Base-by-base conservation (phyloP, 2,888 invertebrate species). In the Andricus curvator region DNA sequence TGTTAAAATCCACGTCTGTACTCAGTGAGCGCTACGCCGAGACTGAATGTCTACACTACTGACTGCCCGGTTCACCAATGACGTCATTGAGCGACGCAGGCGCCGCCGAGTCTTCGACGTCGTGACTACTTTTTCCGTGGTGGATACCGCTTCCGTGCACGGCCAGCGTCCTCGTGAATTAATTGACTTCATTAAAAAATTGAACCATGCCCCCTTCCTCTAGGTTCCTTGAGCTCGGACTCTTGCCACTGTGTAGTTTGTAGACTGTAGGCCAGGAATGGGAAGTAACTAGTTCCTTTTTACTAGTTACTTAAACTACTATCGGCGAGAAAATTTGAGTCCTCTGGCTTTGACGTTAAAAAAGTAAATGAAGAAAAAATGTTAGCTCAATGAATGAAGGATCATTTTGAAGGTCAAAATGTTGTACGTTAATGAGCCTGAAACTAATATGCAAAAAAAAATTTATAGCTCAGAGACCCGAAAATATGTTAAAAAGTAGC, bases 21-120 rank as follows among this genome's bases (percentile, higher is more conserved):
- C 83, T 78, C 62, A 81, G 79, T 80, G 85, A 90, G 86, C 88
- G 90, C 86, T 88, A 86, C 89, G 89, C 88, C 91, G 91, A 92
- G 92, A 92, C 92, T 92, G 90, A 90, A 80, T 92, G 92, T 92
- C 92, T 92, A 87, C 88, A 85, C 86, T 82, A 83, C 85, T 83
- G 84, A 85, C 86, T 86, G 86, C 88, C 88, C 86, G 88, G 90
- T 90, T 90, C 90, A 78, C 90, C 90, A 89, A 86, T 91, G 91
- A 91, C 91, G 91, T 91, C 91, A 91, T 84, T 65, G 74, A 78
- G 86, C 86, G 81, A 90, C 90, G 90, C 90, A 89, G 89, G 90
- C 90, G 90, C 90, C 89, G 85, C 85, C 78, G 85, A 84, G 88
- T 88, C 88, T 88, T 87, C 70, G 74, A 78, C 80, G 66, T 80